These are phyloP conservation scores for Parasteatoda lunata DNA, from an alignment of 2,888 invertebrate species.

Conservation along the genomic window DNA sequence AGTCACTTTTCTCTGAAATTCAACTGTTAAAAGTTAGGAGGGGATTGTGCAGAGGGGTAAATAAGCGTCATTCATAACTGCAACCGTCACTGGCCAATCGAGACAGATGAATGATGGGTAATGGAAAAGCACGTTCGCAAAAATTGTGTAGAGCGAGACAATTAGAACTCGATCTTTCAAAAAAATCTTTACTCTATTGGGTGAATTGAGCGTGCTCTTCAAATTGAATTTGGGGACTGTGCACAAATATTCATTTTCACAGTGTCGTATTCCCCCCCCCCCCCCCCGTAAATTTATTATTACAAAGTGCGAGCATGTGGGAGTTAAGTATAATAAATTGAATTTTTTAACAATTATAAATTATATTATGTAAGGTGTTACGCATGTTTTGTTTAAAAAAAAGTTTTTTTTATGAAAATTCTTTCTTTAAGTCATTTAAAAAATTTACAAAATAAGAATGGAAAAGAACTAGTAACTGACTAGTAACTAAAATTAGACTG, in stretches of 20 bases:
- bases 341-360: too few relatives aligned
- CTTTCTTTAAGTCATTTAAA: too few relatives aligned
- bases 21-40: background rate
- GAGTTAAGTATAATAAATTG: too few relatives aligned
- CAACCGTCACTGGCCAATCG: slow-evolving; percentile 24
- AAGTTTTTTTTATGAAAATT: too few relatives aligned
- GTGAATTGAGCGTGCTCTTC: background rate
- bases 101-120: slow-evolving; percentile 31
- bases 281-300: too few relatives aligned
- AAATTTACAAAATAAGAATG: too few relatives aligned
- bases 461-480: too few relatives aligned
- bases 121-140: slow-evolving; percentile 12
- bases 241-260: background rate
- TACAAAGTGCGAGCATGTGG: too few relatives aligned
- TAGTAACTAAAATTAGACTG: too few relatives aligned
- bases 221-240: background rate
- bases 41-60: slow-evolving; percentile 16
- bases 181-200: background rate
- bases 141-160: slow-evolving; percentile 28
- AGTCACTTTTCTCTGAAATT: background rate
- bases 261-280: too few relatives aligned
- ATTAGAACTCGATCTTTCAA: slow-evolving; percentile 26
- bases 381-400: too few relatives aligned
- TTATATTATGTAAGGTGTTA: too few relatives aligned
- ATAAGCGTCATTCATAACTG: slow-evolving; percentile 6